Evolutionary conservation across 2,888 invertebrate genomes (phyloP), one percentile per base, ranked within the genome.

Genomic region (Pheosia gnoma): DNA sequence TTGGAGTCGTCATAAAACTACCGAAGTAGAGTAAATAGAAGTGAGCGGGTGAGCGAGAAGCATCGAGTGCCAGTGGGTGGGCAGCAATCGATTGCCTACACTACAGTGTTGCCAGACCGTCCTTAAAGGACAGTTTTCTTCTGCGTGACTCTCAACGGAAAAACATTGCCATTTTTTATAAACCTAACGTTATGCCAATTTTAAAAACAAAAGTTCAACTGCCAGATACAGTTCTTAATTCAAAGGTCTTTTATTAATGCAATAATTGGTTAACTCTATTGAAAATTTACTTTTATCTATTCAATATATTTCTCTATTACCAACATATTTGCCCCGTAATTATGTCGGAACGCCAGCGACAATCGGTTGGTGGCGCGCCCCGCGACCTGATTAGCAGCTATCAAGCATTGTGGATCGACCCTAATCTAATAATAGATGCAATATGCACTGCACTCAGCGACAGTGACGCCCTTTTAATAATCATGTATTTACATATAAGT

Each of bases 341-440:
- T n/a, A 4, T n/a, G 25, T 47, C n/a, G 5, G 8, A 47, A 4
- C 5, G n/a, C 11, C n/a, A 47, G n/a, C n/a, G 5, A 11, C 68
- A 75, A 83, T 84, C 83, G 85, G 83, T 82, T 77, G 71, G 83
- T 83, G 87, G 82, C 86, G 82, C 85, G 76, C 85, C 84, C 81
- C 75, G 75, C 75, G 77, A 73, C 80, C 80, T 79, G 70, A 76
- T 25, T 8, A 11, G 77, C 79, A 25, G 2, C 83, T 86, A 84
- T 85, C 85, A 83, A 82, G 79, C 84, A 81, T 83, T 82, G 65
- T 75, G 72, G 78, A 83, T 82, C 85, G 86, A 87, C 87, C 83
- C 83, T 87, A 85, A 88, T 88, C 88, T 87, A 88, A 88, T 88
- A 85, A 87, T 87, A 88, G 86, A 82, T 74, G 64, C 68, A 74